A percentile compares a stretch with the other conserved stretches of the same genome.
These are phyloP conservation scores for Lichenostomus cassidix DNA, from an alignment of 2,113 vertebrate genomes.

Conservation along the genomic window DNA sequence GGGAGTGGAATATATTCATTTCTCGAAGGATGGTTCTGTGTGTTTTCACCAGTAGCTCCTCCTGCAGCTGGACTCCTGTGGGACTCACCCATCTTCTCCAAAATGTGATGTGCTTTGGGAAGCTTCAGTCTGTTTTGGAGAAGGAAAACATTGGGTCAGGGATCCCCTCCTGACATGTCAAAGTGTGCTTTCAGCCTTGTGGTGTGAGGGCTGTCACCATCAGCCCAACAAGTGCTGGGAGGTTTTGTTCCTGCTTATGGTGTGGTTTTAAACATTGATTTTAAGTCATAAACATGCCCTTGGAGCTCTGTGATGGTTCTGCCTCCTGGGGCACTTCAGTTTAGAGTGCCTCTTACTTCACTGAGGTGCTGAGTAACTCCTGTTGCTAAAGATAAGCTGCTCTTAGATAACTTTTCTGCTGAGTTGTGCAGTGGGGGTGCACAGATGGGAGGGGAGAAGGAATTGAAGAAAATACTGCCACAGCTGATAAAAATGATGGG, in stretches of 20 bases:
- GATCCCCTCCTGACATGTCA: neutral
- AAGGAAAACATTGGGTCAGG: neutral
- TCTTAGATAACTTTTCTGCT: neutral
- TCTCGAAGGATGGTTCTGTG: neutral
- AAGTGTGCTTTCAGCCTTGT: neutral
- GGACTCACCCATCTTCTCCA: neutral
- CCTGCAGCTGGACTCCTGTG: neutral
- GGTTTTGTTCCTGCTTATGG: neutral
- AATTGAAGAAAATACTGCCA: neutral
- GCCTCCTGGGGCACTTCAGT: neutral
- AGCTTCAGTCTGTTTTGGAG: neutral
- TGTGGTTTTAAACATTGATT: neutral
- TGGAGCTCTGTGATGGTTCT: neutral
- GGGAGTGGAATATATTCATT: neutral
- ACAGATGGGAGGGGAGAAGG: neutral
- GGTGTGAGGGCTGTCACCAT: neutral
- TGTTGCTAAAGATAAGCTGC: neutral
- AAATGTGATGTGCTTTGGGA: neutral
- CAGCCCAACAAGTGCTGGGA: neutral
- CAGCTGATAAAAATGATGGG: neutral
- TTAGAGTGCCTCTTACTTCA: neutral
- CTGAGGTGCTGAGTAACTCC: neutral
- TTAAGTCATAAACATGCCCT: neutral
- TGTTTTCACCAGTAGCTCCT: neutral
- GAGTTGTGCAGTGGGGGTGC: neutral